Percentiles rank a stretch among this genome's conserved stretches.
Evolutionary conservation across 2,888 invertebrate species (phyloP).

Genomic region (Pheosia gnoma): DNA sequence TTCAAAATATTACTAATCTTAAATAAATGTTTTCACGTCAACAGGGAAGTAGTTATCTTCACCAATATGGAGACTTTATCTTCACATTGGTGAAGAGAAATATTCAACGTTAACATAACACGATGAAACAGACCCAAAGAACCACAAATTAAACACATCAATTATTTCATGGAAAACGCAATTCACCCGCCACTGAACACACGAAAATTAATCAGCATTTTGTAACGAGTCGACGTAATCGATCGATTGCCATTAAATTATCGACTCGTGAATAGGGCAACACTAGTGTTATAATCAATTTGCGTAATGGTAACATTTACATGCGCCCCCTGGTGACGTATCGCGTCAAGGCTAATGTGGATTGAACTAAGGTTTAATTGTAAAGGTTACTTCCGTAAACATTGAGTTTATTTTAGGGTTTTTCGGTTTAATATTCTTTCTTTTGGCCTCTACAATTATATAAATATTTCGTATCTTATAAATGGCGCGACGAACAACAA

Average conservation of each 20-base stretch:
- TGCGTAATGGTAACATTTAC: constrained; percentile 55
- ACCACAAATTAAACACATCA: too few relatives aligned
- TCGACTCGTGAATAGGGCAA: constrained; percentile 38
- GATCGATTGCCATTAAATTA: constrained; percentile 58
- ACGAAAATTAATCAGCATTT: constrained; percentile 16
- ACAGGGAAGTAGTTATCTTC: too few relatives aligned
- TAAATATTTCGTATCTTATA: too few relatives aligned
- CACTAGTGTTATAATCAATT: constrained; percentile 55
- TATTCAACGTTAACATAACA: too few relatives aligned
- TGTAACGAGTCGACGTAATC: constrained; percentile 33
- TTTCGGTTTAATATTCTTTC: too few relatives aligned
- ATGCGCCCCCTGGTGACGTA: constrained; percentile 29
- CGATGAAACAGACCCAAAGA: too few relatives aligned
- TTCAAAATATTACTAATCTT: too few relatives aligned
- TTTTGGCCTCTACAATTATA: too few relatives aligned
- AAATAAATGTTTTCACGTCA: too few relatives aligned
- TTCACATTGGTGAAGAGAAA: too few relatives aligned
- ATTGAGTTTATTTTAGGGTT: constrained; percentile 4
- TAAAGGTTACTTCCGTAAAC: constrained; percentile 28
- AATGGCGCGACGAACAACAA: too few relatives aligned
- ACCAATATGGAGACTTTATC: too few relatives aligned
- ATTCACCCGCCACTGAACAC: not conserved
- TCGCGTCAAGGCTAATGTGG: constrained; percentile 31
- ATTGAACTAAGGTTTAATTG: constrained; percentile 21
- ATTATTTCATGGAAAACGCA: not conserved